phyloP scores from a whole-genome alignment of 2,113 vertebrate species.

The Nibea albiflora region DNA sequence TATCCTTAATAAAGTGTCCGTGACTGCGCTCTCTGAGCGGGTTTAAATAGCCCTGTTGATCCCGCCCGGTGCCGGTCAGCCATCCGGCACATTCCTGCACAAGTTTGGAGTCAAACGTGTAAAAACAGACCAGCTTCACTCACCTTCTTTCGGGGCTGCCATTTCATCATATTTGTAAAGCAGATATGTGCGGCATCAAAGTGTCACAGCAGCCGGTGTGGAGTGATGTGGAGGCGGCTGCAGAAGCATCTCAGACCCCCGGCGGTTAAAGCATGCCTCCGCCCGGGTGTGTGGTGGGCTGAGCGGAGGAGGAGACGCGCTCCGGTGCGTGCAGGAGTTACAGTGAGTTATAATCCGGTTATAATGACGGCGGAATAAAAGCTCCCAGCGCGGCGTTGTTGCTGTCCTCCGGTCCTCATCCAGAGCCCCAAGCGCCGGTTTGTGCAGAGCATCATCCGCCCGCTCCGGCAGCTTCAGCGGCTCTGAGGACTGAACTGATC shows the following conservation, averaged over 20 bases:
- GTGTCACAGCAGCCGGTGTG: constrained; percentile 70
- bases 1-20: constrained; percentile 61
- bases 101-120: constrained; percentile 36
- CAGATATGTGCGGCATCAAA: constrained; percentile 86
- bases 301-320: constrained; percentile 45
- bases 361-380: background rate
- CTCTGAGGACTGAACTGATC: constrained; percentile 41
- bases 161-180: constrained; percentile 98
- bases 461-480: constrained; percentile 41
- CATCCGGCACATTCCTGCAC: constrained; percentile 20
- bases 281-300: background rate
- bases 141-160: constrained; percentile 99
- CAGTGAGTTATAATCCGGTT: constrained; percentile 55
- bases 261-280: constrained; percentile 17
- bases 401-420: background rate
- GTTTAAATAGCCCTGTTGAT: constrained; percentile 51
- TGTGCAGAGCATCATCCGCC: constrained; percentile 41
- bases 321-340: constrained; percentile 69
- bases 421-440: background rate
- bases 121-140: constrained; percentile 55
- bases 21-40: constrained; percentile 21
- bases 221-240: constrained; percentile 35
- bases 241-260: constrained; percentile 54
- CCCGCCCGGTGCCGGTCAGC: constrained; percentile 27
- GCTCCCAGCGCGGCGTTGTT: background rate